Conservation (phyloP, 2,888 invertebrate species). For the Heteromyza rotundicornis region DNA sequence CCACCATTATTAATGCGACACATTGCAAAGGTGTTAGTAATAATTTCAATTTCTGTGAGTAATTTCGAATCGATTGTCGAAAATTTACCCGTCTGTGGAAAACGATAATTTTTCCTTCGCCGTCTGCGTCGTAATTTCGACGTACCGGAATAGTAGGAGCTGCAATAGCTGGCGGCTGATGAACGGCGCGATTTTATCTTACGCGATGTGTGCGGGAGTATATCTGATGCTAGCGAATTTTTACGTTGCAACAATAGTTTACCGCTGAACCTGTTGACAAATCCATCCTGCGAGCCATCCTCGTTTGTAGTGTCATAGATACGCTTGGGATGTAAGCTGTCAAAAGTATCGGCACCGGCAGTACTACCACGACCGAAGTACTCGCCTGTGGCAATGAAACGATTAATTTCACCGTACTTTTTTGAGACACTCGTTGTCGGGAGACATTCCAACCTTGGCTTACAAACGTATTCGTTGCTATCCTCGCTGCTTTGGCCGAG, state of each 20-base stretch:
- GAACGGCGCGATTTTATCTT: slow-evolving; percentile 60
- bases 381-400: slow-evolving; percentile 63
- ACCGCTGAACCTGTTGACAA: slow-evolving; percentile 30
- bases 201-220: slow-evolving; percentile 40
- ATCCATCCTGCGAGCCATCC: slow-evolving; percentile 34
- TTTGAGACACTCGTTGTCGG: slow-evolving; percentile 58
- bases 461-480: slow-evolving; percentile 58
- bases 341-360: slow-evolving; percentile 7
- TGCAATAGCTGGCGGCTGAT: slow-evolving; percentile 61
- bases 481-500: slow-evolving; percentile 66
- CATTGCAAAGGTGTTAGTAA: slow-evolving; percentile 65
- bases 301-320: slow-evolving; percentile 7
- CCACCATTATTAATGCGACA: slow-evolving; percentile 59
- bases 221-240: slow-evolving; percentile 37
- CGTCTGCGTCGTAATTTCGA: slow-evolving; percentile 56
- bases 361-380: slow-evolving; percentile 50
- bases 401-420: slow-evolving; percentile 61
- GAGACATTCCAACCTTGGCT: slow-evolving; percentile 53
- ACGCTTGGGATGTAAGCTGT: slow-evolving; percentile 5
- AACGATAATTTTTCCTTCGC: slow-evolving; percentile 51
- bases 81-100: slow-evolving; percentile 45
- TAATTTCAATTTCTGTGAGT: slow-evolving; percentile 67
- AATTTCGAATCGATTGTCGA: slow-evolving; percentile 63
- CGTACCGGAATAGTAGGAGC: slow-evolving; percentile 57
- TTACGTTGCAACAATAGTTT: slow-evolving; percentile 50